These are phyloP conservation scores for Drosophila pallidifrons DNA, from an alignment of 1,140 invertebrate genomes.

Conservation along the genomic window DNA sequence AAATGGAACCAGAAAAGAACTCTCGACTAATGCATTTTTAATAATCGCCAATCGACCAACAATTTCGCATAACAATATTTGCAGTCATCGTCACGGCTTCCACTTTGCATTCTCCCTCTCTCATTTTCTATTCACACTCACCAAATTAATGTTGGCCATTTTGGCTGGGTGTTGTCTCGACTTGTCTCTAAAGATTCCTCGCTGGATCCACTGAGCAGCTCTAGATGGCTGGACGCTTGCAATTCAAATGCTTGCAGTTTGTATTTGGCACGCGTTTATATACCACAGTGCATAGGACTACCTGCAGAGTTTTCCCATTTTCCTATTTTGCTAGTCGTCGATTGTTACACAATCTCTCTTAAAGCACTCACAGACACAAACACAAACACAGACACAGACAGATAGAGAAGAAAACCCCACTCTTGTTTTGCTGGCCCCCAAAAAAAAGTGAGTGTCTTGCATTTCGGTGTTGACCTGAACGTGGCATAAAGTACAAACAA, in stretches of 20 bases:
- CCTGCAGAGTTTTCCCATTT: constrained; percentile 31
- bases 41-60: constrained; percentile 37
- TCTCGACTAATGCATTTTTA: constrained; percentile 52
- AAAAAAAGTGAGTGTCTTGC: constrained; percentile 72
- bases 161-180: constrained; percentile 5
- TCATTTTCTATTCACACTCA: constrained; percentile 29
- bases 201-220: constrained; percentile 36
- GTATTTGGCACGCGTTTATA: constrained; percentile 58
- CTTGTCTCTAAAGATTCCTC: constrained; percentile 33
- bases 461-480: constrained; percentile 54
- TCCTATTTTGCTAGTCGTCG: constrained; percentile 32
- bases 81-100: neutral
- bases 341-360: constrained; percentile 58
- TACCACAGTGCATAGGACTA: constrained; percentile 61
- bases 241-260: constrained; percentile 65
- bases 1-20: constrained; percentile 21
- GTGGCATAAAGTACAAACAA: constrained; percentile 5
- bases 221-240: constrained; percentile 51
- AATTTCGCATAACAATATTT: neutral
- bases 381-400: too few relatives aligned
- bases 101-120: neutral
- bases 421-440: constrained; percentile 21
- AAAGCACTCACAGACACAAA: neutral
- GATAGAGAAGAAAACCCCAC: constrained; percentile 2
- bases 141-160: constrained; percentile 67